Evolutionary conservation across 1,140 invertebrate species (phyloP), one percentile per base, ranked within the genome.

Genomic region (Formica exsecta): DNA sequence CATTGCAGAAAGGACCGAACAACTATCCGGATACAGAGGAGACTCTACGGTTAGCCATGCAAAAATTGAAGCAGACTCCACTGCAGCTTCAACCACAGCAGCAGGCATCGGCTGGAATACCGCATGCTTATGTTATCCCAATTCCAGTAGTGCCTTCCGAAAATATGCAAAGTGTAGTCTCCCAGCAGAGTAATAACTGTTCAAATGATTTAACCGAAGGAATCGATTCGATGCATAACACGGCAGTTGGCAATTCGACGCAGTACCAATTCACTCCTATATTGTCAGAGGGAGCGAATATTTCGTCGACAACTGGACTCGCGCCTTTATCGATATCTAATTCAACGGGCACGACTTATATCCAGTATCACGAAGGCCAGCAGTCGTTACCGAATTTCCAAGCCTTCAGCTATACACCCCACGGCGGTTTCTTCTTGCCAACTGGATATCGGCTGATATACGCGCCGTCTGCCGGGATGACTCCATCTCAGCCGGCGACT

Each of bases 91-190:
- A 88, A 89, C 89, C 88, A 44, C 89, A 90, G 36, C 92, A 93
- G 76, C 92, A 93, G 76, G 86, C 90, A 70, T 70, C 91, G 54
- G 79, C 92, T 84, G 91, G 92, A 76, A 93, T 95, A 85, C 87
- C 94, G 29, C 94, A 94, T 77, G 93, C 95, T 87, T 95, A 95
- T 76, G 94, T 95, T 79, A 95, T 95, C 87, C 95, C 94, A 86
- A 94, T 95, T 90, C 92, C 94, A 89, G 90, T 95, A 89, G 92
- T 95, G 93, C 93, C 95, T 92, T 93, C 94, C 86, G 94, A 95
- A 51, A 95, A 93, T 80, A 89, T 93, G 79, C 93, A 92, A 86
- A 94, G 91, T 62, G 66, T 89, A 68, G 57, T 87, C 65, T 57
- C 90, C 7, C 90, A 91, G 59, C 90, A 91, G 44, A 29, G 70